phyloP scores from a whole-genome alignment of 2,797 vertebrate species.

The Cirrhinus molitorella region DNA sequence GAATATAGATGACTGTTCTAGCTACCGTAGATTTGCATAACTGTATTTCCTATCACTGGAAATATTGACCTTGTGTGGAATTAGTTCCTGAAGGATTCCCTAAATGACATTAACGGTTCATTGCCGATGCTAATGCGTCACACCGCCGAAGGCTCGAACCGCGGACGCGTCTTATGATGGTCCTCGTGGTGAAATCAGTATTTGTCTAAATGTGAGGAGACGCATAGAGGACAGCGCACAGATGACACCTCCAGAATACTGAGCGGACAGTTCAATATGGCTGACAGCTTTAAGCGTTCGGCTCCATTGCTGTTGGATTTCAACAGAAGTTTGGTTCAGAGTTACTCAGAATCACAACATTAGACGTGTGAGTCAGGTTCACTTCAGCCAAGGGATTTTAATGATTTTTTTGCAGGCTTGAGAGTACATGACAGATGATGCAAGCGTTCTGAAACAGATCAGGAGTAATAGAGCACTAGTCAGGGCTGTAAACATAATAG shows the following conservation, averaged over 20 bases:
- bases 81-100: slow-evolving; percentile 65
- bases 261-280: background rate
- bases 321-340: background rate
- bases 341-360: background rate
- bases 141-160: background rate
- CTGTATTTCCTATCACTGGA: slow-evolving; percentile 65
- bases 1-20: background rate
- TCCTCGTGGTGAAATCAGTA: background rate
- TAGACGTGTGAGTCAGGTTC: background rate
- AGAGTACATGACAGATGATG: background rate
- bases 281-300: background rate
- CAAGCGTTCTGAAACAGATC: background rate
- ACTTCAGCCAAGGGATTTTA: background rate
- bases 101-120: slow-evolving; percentile 66
- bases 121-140: slow-evolving; percentile 57
- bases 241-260: background rate
- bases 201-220: background rate
- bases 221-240: background rate
- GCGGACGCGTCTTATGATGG: background rate
- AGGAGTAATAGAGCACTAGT: background rate
- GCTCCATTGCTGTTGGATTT: background rate
- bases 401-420: background rate
- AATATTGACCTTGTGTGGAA: slow-evolving; percentile 60
- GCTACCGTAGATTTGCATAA: slow-evolving; percentile 66
- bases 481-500: background rate